Evolutionary conservation across 1,140 invertebrate species (phyloP).

Genomic region (Drosophila tani): DNA sequence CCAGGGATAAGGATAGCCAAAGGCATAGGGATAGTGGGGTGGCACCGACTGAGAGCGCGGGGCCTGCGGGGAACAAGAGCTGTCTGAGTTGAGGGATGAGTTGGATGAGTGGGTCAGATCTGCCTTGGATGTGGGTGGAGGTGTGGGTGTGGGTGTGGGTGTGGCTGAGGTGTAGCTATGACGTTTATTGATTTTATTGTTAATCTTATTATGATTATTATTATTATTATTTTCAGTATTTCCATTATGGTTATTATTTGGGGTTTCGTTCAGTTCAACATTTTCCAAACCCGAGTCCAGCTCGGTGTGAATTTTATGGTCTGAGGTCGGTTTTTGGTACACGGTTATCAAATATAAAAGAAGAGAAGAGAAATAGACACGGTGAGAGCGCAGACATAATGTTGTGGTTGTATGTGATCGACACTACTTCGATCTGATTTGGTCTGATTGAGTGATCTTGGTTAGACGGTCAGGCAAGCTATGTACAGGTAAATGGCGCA

Average conservation of each 20-base stretch:
- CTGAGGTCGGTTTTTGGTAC: constrained; percentile 77
- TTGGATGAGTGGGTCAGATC: constrained; percentile 69
- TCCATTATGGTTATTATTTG: constrained; percentile 69
- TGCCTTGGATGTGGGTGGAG: constrained; percentile 18
- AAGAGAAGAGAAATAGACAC: constrained; percentile 80
- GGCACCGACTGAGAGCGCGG: constrained; percentile 66
- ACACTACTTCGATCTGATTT: constrained; percentile 19
- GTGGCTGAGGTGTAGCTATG: constrained; percentile 62
- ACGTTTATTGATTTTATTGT: constrained; percentile 70
- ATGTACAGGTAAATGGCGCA: constrained; percentile 54
- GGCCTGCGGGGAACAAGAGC: constrained; percentile 55
- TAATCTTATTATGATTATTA: constrained; percentile 71
- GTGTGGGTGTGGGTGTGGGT: constrained; percentile 25
- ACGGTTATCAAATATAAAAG: constrained; percentile 82
- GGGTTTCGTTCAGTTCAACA: constrained; percentile 82
- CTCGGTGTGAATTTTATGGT: constrained; percentile 82
- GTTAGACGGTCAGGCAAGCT: constrained; percentile 65
- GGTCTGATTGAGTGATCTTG: constrained; percentile 18
- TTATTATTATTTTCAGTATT: constrained; percentile 46
- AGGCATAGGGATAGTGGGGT: constrained; percentile 78
- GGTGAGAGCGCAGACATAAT: constrained; percentile 77
- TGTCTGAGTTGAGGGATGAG: constrained; percentile 72
- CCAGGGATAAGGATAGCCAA: constrained; percentile 71
- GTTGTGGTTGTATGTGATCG: constrained; percentile 32
- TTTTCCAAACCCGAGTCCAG: constrained; percentile 83